Conservation (phyloP, 2,113 vertebrate genomes). For the Protobothrops flavoviridis region DNA sequence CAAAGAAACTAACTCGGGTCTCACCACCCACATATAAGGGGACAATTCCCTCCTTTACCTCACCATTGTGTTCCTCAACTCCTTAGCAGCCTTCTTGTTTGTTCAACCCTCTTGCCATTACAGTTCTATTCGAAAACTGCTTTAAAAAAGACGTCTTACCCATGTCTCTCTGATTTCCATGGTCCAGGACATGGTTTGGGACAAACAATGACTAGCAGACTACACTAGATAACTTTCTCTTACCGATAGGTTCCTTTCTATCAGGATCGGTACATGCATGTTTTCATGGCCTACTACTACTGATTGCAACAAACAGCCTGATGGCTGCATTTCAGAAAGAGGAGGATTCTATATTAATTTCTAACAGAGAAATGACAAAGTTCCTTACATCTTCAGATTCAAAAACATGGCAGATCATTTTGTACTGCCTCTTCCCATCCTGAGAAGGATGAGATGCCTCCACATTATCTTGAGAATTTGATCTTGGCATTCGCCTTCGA, state of each 20-base stretch:
- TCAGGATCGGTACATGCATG: background rate
- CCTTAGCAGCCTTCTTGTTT: background rate
- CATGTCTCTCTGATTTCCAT: background rate
- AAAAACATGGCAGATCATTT: constrained; percentile 98
- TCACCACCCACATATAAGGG: too few species aligned
- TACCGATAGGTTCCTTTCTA: background rate
- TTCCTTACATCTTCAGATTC: constrained; percentile 95
- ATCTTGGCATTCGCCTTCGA: constrained; percentile 85
- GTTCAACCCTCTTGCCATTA: background rate
- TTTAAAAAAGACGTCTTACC: background rate
- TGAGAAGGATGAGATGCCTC: constrained; percentile 89
- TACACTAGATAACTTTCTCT: background rate
- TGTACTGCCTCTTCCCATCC: constrained; percentile 93
- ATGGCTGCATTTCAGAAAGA: background rate
- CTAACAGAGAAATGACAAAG: constrained; percentile 28
- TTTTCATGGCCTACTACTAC: background rate
- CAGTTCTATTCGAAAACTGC: background rate
- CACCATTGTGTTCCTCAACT: background rate
- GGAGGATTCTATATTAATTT: background rate
- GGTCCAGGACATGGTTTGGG: too few species aligned
- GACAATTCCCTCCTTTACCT: background rate
- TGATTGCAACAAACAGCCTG: background rate
- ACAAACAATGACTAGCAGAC: background rate
- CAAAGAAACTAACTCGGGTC: too few species aligned
- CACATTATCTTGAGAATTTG: constrained; percentile 87